These are phyloP conservation scores for Drosophila biarmipes DNA, from an alignment of 1,140 invertebrate genomes.

Conservation along the genomic window DNA sequence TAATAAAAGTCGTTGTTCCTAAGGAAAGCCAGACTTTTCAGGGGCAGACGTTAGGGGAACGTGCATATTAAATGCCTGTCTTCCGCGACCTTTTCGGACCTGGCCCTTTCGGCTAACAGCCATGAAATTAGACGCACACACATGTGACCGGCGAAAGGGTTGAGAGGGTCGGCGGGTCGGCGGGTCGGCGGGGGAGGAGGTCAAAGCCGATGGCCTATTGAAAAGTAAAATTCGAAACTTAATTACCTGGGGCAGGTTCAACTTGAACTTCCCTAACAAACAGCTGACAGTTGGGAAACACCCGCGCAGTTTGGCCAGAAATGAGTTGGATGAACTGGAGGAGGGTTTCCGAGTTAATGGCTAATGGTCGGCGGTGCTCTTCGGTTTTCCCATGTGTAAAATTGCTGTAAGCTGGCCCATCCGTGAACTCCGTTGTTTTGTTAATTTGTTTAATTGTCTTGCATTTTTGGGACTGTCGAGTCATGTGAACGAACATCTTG, in stretches of 20 bases:
- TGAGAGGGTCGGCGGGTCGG: slow-evolving; percentile 19
- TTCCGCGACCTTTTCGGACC: slow-evolving; percentile 72
- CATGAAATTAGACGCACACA: slow-evolving; percentile 77
- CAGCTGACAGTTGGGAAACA: slow-evolving; percentile 79
- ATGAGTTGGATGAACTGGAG: slow-evolving; percentile 21
- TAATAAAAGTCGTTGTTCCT: slow-evolving; percentile 61
- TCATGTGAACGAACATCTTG: slow-evolving; percentile 80
- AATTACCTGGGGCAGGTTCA: slow-evolving; percentile 72
- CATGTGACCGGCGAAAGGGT: slow-evolving; percentile 73
- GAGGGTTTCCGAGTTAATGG: slow-evolving; percentile 49
- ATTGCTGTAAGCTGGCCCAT: slow-evolving; percentile 50
- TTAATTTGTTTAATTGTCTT: slow-evolving; percentile 82
- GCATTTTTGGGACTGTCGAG: slow-evolving; percentile 64
- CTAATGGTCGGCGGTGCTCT: slow-evolving; percentile 72
- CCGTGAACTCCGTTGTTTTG: slow-evolving; percentile 49
- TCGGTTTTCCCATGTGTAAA: slow-evolving; percentile 82
- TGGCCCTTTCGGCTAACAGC: slow-evolving; percentile 76
- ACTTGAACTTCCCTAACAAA: slow-evolving; percentile 65
- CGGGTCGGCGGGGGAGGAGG: slow-evolving; percentile 33
- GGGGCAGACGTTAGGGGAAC: slow-evolving; percentile 27
- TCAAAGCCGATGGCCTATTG: slow-evolving; percentile 65
- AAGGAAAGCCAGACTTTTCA: neutral
- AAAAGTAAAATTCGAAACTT: slow-evolving; percentile 77
- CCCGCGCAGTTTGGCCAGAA: slow-evolving; percentile 67
- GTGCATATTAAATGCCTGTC: slow-evolving; percentile 73